Conservation (phyloP, 1,140 invertebrate genomes). For the Diploscapter pachys region DNA sequence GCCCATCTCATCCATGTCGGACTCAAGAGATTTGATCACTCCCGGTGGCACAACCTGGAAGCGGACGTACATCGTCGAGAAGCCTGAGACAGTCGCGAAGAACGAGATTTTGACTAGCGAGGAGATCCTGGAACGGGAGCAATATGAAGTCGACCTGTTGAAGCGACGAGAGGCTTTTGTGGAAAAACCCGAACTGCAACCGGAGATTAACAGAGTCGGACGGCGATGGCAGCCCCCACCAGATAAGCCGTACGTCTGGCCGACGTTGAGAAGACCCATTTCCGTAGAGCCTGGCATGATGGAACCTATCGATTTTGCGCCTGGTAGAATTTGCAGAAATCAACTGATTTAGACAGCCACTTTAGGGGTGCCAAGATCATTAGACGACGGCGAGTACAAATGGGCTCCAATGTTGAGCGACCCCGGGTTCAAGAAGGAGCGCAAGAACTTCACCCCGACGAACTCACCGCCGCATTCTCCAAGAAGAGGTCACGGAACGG, state of each 20-base stretch:
- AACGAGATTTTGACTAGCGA: conserved; percentile 58
- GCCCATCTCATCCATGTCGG: conserved; percentile 49
- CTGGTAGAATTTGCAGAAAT: conserved; percentile 22
- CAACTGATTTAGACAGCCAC: conserved; percentile 1
- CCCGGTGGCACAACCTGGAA: conserved; percentile 43
- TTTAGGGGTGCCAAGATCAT: background rate
- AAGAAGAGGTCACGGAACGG: conserved; percentile 40
- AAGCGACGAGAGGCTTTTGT: conserved; percentile 52
- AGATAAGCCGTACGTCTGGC: conserved; percentile 55
- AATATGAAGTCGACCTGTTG: conserved; percentile 52
- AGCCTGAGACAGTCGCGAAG: conserved; percentile 36
- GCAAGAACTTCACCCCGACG: conserved; percentile 53
- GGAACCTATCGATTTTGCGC: conserved; percentile 29
- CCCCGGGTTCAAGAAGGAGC: conserved; percentile 46
- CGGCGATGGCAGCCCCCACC: conserved; percentile 56
- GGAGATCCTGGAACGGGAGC: conserved; percentile 49
- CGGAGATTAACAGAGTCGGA: conserved; percentile 44
- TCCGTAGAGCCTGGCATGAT: conserved; percentile 31
- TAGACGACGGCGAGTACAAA: conserved; percentile 42
- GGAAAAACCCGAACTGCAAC: conserved; percentile 47
- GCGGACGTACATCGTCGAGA: conserved; percentile 52
- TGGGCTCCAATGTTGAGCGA: conserved; percentile 52
- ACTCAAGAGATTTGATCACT: conserved; percentile 12
- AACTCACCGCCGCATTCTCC: conserved; percentile 50
- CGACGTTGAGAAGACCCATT: conserved; percentile 36